Evolutionary conservation across 2,113 vertebrate genomes (phyloP).

Genomic region (Meles meles): DNA sequence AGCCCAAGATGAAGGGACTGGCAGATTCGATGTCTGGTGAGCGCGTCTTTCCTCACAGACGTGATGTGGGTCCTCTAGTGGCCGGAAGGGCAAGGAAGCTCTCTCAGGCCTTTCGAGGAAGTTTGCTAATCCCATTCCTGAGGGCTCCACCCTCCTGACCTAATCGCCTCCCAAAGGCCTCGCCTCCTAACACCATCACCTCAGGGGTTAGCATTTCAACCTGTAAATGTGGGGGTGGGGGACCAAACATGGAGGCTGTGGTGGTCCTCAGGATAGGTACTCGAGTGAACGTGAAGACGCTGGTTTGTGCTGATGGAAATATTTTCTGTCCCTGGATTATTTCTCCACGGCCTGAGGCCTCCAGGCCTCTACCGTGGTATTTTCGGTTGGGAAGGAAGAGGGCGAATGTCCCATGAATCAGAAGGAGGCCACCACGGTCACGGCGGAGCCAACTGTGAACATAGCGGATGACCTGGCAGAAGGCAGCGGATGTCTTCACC

Average conservation of each 20-base stretch:
- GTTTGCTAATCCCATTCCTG: background rate
- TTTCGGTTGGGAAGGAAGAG: background rate
- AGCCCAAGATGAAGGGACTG: background rate
- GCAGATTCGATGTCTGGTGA: background rate
- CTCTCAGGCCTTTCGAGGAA: background rate
- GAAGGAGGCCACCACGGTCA: background rate
- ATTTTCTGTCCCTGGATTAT: background rate
- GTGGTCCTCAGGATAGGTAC: background rate
- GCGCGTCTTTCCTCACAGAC: background rate
- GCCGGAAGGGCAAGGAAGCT: background rate
- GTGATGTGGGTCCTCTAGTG: background rate
- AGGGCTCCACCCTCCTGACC: background rate
- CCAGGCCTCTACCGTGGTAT: background rate
- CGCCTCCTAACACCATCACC: background rate
- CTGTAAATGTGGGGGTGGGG: background rate
- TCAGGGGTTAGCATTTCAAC: background rate
- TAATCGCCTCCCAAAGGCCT: background rate
- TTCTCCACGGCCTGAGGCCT: background rate
- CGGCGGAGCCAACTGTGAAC: background rate
- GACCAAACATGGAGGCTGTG: background rate
- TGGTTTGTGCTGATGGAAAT: background rate
- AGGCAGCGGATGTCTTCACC: background rate
- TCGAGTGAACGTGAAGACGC: background rate
- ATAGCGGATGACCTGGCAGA: background rate
- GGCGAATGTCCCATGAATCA: background rate